phyloP scores from a whole-genome alignment of 1,140 invertebrate species.

The Formica exsecta region DNA sequence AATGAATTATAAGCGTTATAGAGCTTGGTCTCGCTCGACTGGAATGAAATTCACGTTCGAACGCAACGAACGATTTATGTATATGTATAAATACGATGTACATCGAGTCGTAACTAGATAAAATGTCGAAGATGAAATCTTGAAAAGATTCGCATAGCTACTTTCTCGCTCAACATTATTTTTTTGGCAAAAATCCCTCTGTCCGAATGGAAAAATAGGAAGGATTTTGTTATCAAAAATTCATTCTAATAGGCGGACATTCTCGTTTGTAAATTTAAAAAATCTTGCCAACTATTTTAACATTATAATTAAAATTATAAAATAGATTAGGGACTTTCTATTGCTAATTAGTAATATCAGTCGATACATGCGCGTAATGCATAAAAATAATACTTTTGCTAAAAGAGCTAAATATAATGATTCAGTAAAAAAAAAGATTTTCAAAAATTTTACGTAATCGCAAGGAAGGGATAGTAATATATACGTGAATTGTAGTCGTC shows the following conservation, averaged over 20 bases:
- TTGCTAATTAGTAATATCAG: conserved; percentile 21
- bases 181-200: too few relatives aligned
- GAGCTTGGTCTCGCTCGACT: conserved; percentile 39
- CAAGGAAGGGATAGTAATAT: background rate
- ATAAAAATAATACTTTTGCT: conserved; percentile 2
- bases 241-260: background rate
- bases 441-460: background rate
- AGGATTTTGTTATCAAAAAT: background rate
- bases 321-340: conserved; percentile 36
- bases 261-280: background rate
- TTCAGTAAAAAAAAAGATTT: background rate
- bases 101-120: background rate
- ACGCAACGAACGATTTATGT: conserved; percentile 12
- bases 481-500: conserved; percentile 6
- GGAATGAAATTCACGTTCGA: conserved; percentile 45
- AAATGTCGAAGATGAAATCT: background rate
- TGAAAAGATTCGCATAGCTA: background rate
- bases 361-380: background rate
- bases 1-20: conserved; percentile 25
- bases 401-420: conserved; percentile 17
- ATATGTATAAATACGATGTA: conserved; percentile 19
- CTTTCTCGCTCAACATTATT: too few relatives aligned
- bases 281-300: background rate
- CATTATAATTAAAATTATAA: conserved; percentile 29
- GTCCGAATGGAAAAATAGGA: background rate